phyloP scores from a whole-genome alignment of 2,888 invertebrate species.

The Brenthis hecate region DNA sequence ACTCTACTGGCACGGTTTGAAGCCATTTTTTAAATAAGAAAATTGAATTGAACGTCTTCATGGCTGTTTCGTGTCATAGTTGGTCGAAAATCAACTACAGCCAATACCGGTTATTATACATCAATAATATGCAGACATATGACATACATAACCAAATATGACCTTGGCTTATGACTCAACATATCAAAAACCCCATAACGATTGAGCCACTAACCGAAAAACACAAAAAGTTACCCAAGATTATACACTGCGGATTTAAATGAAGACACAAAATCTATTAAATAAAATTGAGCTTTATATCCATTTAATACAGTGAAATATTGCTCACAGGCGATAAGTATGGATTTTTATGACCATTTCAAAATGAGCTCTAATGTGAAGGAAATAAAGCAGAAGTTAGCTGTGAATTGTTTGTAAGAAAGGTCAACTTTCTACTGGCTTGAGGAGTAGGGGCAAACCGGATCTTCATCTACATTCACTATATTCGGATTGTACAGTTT shows the following conservation, averaged over 20 bases:
- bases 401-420: constrained; percentile 27
- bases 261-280: not conserved
- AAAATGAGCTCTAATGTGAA: constrained; percentile 18
- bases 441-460: constrained; percentile 46
- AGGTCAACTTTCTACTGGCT: constrained; percentile 49
- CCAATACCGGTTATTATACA: no score
- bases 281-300: not conserved
- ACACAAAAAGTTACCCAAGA: constrained; percentile 60
- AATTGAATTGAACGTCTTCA: no score
- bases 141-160: constrained; percentile 12
- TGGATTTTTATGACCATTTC: not conserved
- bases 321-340: not conserved
- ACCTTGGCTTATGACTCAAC: constrained; percentile 38
- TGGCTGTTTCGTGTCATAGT: no score
- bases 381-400: not conserved
- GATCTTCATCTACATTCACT: constrained; percentile 47
- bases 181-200: constrained; percentile 35
- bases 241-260: constrained; percentile 50
- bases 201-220: constrained; percentile 67
- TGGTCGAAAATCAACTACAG: no score
- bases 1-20: no score
- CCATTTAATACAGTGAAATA: no score
- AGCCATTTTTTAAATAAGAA: no score
- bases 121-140: not conserved
- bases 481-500: constrained; percentile 34